Base-by-base conservation (phyloP, 2,113 vertebrate species). In the Stigmatopora nigra region DNA sequence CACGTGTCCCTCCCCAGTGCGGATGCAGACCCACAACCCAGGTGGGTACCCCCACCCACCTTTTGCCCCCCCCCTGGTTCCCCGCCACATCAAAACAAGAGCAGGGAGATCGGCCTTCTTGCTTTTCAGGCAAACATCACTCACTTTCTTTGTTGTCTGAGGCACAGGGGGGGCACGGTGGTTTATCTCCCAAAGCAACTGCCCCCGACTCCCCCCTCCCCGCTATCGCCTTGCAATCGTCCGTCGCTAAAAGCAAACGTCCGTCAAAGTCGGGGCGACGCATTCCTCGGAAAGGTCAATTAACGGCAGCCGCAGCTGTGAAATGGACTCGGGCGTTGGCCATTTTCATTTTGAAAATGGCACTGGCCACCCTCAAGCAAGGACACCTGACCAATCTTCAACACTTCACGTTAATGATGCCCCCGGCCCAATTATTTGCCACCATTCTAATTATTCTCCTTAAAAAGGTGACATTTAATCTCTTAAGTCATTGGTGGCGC, bases 51-150 rank as follows among this genome's bases (percentile, higher is more conserved):
- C 19, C 10, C 17, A 84, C 87, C 86, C 68, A 85, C 3, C 11
- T 4, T 16, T 16, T 15, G 46, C 53, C 53, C 22, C 53, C 53
- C 22, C 52, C 20, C 2, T 25, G 7, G 13, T 84, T 6, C n/a
- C 17, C 86, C 89, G 83, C 68, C 87, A 88, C 89, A 89, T 91
- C 90, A 89, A 88, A 89, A 89, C 89, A 88, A 85, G 87, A 76
- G 59, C 38, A 45, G 79, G 78, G 81, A 86, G 76, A 68, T 65
- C 64, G 36, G 82, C 85, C 59, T 41, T 86, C 86, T 90, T 88
- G 85, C 82, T 87, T 86, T 89, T 85, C 85, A 85, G 86, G 89
- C 88, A 86, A 89, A 90, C 88, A 90, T 89, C 86, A 88, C 86
- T 89, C 88, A 88, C 85, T 87, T 86, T 88, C 85, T 89, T 89